Base-by-base conservation (phyloP, 2,113 vertebrate species). In the Pholis gunnellus region DNA sequence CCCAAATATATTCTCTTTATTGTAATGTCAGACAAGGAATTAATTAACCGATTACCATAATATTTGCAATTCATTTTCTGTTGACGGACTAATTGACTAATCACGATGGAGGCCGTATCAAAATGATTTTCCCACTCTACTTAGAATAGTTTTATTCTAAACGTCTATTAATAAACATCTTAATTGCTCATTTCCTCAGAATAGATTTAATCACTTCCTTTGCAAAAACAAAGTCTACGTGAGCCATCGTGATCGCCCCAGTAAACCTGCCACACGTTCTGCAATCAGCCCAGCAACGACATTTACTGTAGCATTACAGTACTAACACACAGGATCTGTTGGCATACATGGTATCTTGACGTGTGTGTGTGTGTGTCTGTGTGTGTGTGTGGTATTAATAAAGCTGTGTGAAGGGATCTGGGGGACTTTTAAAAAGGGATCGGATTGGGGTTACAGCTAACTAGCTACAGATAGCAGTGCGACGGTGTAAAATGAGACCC, bases 311-410 rank as follows among this genome's bases (percentile, higher is more conserved):
- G 54, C 54, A 13, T n/a, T n/a, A n/a, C n/a, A n/a, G n/a, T 29
- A 29, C 56, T 46, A 59, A 77, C 42, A 27, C 40, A 52, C 75
- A 27, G 17, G 11, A 67, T 81, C 74, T 74, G 85, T 70, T 82
- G 72, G 86, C 78, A 70, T 48, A 75, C 74, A 77, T 14, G 22
- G 59, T 22, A 10, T 54, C 48, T 67, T 29, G 69, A 77, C 42
- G 48, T 29, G 64, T 74, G 63, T 87, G 67, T 56, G 50, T 29
- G 60, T 48, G 54, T 73, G 61, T 42, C 6, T 42, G 40, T 48
- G 54, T 27, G 63, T 73, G 56, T 87, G 66, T 56, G 56, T 29
- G 56, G 52, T 91, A 86, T 83, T 90, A 90, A 89, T 90, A 91
- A 91, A 88, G 79, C 54, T 38, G 80, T 56, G 61, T 6, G 78